A percentile compares a stretch with the other conserved stretches of the same genome.
phyloP scores from a whole-genome alignment of 2,888 invertebrate genomes.

The Torymus auratus region DNA sequence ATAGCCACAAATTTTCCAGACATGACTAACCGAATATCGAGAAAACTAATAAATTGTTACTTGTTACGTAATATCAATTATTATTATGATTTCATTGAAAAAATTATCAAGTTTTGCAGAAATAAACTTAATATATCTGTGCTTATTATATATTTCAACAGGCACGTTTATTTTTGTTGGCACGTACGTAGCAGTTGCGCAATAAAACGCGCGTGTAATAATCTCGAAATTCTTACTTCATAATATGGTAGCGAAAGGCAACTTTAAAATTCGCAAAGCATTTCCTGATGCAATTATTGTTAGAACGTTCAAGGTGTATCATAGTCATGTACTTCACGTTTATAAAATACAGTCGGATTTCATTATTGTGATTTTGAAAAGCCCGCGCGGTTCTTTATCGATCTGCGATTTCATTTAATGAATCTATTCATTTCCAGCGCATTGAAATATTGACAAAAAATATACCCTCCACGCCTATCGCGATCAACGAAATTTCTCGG shows the following conservation, averaged over 20 bases:
- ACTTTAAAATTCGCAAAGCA: constrained; percentile 24
- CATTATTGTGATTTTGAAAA: neutral
- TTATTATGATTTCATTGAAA: no score
- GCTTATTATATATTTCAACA: no score
- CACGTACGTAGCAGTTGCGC: neutral
- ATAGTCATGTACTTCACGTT: neutral
- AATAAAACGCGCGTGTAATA: neutral
- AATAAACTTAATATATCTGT: no score
- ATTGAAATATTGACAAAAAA: no score
- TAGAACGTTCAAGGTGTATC: neutral
- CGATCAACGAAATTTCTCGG: constrained; percentile 5
- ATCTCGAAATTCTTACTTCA: constrained; percentile 12
- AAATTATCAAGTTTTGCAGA: no score
- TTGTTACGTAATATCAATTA: constrained; percentile 8
- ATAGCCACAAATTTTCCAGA: neutral
- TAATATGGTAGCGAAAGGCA: constrained; percentile 36
- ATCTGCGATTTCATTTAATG: neutral
- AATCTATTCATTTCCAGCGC: constrained; percentile 16
- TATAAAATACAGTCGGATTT: neutral
- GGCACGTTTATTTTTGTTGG: no score
- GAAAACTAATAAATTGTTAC: constrained; percentile 10
- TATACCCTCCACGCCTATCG: constrained; percentile 1
- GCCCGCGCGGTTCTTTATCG: no score
- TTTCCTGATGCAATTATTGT: constrained; percentile 36
- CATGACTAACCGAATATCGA: constrained; percentile 14